Evolutionary conservation across 2,797 vertebrate genomes (phyloP).

Genomic region (Argyrosomus regius): DNA sequence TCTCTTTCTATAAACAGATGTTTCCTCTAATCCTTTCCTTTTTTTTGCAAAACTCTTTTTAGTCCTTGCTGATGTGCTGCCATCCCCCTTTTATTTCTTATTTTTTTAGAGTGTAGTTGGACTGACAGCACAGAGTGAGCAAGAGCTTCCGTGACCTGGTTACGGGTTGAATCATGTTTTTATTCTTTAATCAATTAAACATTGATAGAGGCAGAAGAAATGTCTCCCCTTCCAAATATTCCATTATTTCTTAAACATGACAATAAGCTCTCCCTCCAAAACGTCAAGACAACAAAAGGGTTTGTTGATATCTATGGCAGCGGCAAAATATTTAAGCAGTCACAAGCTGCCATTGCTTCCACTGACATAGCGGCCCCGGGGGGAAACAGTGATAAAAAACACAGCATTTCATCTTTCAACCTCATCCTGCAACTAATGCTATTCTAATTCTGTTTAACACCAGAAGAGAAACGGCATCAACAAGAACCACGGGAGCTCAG

Average conservation of each 20-base stretch:
- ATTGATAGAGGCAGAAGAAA: not conserved
- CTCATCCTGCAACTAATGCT: constrained; percentile 55
- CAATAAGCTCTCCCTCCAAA: constrained; percentile 8
- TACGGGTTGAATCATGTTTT: not conserved
- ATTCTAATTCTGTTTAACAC: constrained; percentile 69
- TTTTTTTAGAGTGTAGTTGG: not conserved
- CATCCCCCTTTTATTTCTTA: not conserved
- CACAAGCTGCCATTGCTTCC: constrained; percentile 14
- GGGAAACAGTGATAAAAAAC: constrained; percentile 46
- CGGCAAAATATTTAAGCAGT: constrained; percentile 39
- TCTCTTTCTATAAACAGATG: constrained; percentile 68
- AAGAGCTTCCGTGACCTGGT: not conserved
- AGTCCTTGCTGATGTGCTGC: not conserved
- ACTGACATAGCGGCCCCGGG: constrained; percentile 12
- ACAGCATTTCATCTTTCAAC: constrained; percentile 58
- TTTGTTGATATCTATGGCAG: constrained; percentile 23
- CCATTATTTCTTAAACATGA: constrained; percentile 20
- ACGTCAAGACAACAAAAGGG: constrained; percentile 20
- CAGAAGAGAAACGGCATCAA: constrained; percentile 62
- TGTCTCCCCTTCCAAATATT: not conserved
- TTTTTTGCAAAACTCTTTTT: constrained; percentile 24
- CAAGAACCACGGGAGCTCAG: constrained; percentile 55
- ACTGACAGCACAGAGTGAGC: not conserved
- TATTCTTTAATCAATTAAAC: not conserved
- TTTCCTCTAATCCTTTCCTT: constrained; percentile 62